Evolutionary conservation across 64 coral and sea anemone genomes (phyloP), one percentile per base, ranked within the genome.

Genomic region (Dendrophyllia cribrosa): DNA sequence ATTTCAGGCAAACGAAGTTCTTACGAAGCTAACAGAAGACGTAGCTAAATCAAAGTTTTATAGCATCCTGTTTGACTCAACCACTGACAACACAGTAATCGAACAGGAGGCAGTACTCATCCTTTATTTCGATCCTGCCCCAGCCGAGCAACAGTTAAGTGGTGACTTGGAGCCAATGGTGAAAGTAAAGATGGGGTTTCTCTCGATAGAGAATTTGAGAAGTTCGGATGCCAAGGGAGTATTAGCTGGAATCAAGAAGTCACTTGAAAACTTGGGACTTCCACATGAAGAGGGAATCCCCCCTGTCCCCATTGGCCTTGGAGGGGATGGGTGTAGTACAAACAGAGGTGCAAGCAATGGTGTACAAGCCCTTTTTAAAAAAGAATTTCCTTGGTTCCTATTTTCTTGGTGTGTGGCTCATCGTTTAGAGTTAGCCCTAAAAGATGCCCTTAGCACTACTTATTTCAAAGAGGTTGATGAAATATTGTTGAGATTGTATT

Each of bases 371-470:
- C 49, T 83, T 83, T 66, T 94, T 20, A 72, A 95, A 69, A 83
- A 78, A 47, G 66, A 63, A 45, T 55, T 75, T 45, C 93, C 88
- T 43, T 96, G 77, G 94, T 86, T 84, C 64, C 64, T 92, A 43
- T 96, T 82, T 77, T 52, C 75, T 43, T 95, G 94, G 94, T 96
- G 94, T 66, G 85, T 96, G 47, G 89, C 94, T 46, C 89, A 96
- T 76, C 51, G 78, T n/a, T 86, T 92, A 58, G 88, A 90, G 94
- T 86, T 96, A 16, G 58, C 94, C 60, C 89, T 91, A 59, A 96
- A 96, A 62, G 94, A 96, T 66, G 94, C 94, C 21, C 56, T 96
- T 70, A 59, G 45, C 73, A 71, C 58, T 65, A 96, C 85, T 51
- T 58, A 77, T 66, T 96, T 96, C 87, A 89, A 91, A 55, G 89